Percentiles rank a stretch among this genome's conserved stretches.
phyloP scores from a whole-genome alignment of 2,888 invertebrate genomes.

The Eupeodes latifasciatus region DNA sequence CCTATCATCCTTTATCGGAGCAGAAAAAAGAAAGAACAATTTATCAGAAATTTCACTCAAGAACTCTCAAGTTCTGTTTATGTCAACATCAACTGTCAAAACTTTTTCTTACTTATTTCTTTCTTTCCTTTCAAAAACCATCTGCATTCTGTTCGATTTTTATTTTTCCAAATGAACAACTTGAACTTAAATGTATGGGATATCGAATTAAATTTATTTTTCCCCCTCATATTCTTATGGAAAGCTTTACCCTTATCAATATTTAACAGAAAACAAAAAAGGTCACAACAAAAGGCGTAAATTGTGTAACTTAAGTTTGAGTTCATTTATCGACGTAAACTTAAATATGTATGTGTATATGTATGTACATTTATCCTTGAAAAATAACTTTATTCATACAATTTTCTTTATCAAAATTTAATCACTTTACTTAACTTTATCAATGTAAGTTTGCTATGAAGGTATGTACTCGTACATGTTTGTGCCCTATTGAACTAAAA shows the following conservation, averaged over 20 bases:
- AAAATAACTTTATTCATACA: neutral
- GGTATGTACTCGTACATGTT: neutral
- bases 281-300: constrained; percentile 43
- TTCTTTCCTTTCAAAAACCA: neutral
- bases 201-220: constrained; percentile 45
- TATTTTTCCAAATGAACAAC: constrained; percentile 26
- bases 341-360: neutral
- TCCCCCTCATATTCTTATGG: constrained; percentile 32
- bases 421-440: constrained; percentile 29
- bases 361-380: neutral
- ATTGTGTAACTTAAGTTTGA: constrained; percentile 25
- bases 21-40: no score
- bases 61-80: no score
- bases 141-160: neutral
- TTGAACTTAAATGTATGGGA: constrained; percentile 13
- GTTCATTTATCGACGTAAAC: neutral
- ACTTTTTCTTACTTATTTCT: no score
- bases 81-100: neutral
- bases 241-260: constrained; percentile 55
- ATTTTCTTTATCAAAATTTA: constrained; percentile 38
- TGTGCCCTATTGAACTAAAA: neutral
- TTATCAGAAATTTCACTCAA: no score
- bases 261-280: constrained; percentile 15
- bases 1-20: no score
- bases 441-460: neutral